These are phyloP conservation scores for Andrena marginata DNA, from an alignment of 2,888 invertebrate species.

Conservation along the genomic window DNA sequence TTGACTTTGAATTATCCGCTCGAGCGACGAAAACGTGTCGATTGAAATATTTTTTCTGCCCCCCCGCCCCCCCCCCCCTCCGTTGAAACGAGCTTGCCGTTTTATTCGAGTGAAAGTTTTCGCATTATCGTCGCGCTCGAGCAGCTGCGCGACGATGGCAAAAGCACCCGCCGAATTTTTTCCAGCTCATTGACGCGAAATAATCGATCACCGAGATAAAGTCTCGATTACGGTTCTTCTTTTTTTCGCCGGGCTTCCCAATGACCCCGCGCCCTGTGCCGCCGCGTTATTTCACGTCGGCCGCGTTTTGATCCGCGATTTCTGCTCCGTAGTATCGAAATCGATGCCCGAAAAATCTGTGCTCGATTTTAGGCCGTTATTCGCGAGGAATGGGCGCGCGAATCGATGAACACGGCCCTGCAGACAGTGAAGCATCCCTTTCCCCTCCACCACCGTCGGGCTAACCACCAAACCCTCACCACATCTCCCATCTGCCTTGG, in stretches of 20 bases:
- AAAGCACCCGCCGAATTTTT: conserved; percentile 18
- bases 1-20: conserved; percentile 64
- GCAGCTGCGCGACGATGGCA: conserved; percentile 4
- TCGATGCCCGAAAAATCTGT: background rate
- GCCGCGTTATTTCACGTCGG: background rate
- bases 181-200: conserved; percentile 22
- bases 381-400: conserved; percentile 34
- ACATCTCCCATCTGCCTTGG: conserved; percentile 73
- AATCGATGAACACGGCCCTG: conserved; percentile 67
- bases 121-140: conserved; percentile 9
- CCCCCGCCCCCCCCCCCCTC: background rate
- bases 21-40: conserved; percentile 24
- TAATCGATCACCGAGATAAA: conserved; percentile 24
- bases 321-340: background rate
- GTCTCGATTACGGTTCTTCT: background rate
- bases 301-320: background rate
- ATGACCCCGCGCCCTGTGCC: background rate
- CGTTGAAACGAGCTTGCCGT: conserved; percentile 1
- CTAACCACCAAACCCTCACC: conserved; percentile 65
- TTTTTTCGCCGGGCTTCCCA: background rate
- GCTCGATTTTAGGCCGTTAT: background rate
- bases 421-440: conserved; percentile 72
- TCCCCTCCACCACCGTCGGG: conserved; percentile 55
- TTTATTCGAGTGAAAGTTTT: conserved; percentile 34
- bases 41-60: conserved; percentile 16